Evolutionary conservation across 2,888 invertebrate species (phyloP), one percentile per base, ranked within the genome.

Genomic region (Lutraria lutraria): DNA sequence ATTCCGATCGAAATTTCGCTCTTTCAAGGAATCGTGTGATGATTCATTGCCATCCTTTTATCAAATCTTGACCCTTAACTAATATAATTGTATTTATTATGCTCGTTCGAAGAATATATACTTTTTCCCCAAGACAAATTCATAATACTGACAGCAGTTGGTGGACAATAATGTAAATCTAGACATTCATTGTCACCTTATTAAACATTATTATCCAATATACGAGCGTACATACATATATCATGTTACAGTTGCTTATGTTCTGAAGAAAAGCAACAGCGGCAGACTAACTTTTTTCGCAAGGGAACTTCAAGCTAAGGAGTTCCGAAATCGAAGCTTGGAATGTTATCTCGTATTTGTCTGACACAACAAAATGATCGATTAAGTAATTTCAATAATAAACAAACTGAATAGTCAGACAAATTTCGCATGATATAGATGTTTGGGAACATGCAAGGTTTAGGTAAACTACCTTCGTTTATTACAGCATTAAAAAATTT

Each of bases 171-270:
- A 1, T n/a, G 25, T 25, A 68, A 68, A 68, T 25, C 63, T 68
- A 68, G 63, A 68, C 63, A 25, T 25, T 68, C 12, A 25, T 25
- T 13, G 63, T 68, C 63, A 68, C 25, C 25, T 68, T 10, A 25
- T 68, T 25, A n/a, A 68, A n/a, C 25, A 68, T 25, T 68, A 25
- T 68, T 68, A 68, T 68, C 63, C 25, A 68, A 68, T 68, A 68
- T 25, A 25, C 63, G 12, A 68, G 43, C 63, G 12, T 25, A 68
- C 56, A 56, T 25, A 68, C 56, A 56, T 56, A 56, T 56, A 56
- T 56, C 56, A n/a, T 25, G 3, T n/a, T 25, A 2, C 63, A 68
- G 43, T 8, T 43, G 12, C 4, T 6, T 25, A 12, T 68, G 63
- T 68, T 25, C 8, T 68, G 25, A 25, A 68, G 8, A 8, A 43